Percentiles rank a stretch among this genome's conserved stretches.
phyloP scores from a whole-genome alignment of 2,888 invertebrate genomes.

The Dysmachus trigonus region DNA sequence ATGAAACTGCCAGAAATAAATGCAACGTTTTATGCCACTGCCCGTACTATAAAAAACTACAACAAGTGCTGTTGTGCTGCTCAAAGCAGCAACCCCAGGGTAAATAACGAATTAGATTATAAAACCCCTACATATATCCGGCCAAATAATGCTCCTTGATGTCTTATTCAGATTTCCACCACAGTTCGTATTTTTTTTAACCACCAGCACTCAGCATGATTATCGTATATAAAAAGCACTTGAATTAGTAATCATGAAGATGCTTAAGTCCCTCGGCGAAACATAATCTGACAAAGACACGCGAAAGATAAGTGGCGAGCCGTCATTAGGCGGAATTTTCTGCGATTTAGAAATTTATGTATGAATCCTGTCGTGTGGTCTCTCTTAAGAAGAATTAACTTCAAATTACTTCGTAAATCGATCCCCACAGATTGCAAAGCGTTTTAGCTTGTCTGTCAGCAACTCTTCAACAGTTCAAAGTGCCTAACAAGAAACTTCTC shows the following conservation, averaged over 20 bases:
- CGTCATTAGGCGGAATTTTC: not conserved
- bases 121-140: not conserved
- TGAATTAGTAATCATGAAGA: not conserved
- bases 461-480: not conserved
- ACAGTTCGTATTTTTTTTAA: not conserved
- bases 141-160: not conserved
- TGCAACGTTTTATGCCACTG: too few relatives aligned
- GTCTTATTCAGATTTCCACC: not conserved
- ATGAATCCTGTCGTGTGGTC: not conserved
- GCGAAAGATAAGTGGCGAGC: not conserved
- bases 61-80: too few relatives aligned
- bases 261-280: not conserved
- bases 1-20: too few relatives aligned
- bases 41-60: too few relatives aligned
- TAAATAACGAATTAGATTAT: not conserved
- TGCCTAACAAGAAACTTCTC: not conserved
- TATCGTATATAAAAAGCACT: not conserved
- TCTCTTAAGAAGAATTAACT: not conserved
- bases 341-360: not conserved
- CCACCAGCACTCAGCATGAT: not conserved
- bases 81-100: not conserved
- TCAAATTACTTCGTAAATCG: not conserved
- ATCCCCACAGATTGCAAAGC: not conserved
- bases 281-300: not conserved
- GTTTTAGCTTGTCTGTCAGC: not conserved